Percentiles rank a stretch among this genome's conserved stretches.
Conservation (phyloP, 2,888 invertebrate genomes). For the Cheilosia grossa region DNA sequence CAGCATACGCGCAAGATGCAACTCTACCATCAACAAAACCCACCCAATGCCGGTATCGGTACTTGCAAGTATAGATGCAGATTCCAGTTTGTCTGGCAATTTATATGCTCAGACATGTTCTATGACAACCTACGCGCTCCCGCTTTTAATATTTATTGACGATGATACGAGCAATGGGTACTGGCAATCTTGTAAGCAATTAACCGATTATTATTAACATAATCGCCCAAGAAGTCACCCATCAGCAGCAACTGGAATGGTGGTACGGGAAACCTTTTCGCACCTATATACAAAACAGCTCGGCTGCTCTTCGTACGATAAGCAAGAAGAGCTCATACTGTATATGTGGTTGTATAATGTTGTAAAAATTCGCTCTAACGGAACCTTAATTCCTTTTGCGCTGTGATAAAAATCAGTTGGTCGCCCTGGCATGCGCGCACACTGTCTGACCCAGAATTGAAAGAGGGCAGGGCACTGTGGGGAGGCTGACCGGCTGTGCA, state of each 20-base stretch:
- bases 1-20: not conserved
- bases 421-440: constrained; percentile 64
- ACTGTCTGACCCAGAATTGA: constrained; percentile 66
- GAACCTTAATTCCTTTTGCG: constrained; percentile 62
- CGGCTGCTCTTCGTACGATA: constrained; percentile 14
- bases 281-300: constrained; percentile 17
- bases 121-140: constrained; percentile 40
- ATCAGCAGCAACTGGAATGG: not conserved
- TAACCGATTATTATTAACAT: constrained; percentile 59
- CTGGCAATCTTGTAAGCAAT: constrained; percentile 56
- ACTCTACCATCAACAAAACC: not conserved
- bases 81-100: constrained; percentile 70
- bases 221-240: constrained; percentile 26
- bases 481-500: constrained; percentile 52
- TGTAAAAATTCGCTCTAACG: constrained; percentile 63
- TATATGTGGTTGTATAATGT: not conserved
- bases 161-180: constrained; percentile 20
- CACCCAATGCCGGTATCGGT: not conserved
- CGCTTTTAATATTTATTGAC: constrained; percentile 47
- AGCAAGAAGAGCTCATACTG: not conserved
- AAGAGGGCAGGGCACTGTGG: constrained; percentile 58
- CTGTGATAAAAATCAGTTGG: constrained; percentile 67
- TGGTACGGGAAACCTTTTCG: constrained; percentile 18
- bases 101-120: constrained; percentile 47
- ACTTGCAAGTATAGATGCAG: not conserved